phyloP scores from a whole-genome alignment of 2,888 invertebrate genomes.

The Pelosia muscerda region DNA sequence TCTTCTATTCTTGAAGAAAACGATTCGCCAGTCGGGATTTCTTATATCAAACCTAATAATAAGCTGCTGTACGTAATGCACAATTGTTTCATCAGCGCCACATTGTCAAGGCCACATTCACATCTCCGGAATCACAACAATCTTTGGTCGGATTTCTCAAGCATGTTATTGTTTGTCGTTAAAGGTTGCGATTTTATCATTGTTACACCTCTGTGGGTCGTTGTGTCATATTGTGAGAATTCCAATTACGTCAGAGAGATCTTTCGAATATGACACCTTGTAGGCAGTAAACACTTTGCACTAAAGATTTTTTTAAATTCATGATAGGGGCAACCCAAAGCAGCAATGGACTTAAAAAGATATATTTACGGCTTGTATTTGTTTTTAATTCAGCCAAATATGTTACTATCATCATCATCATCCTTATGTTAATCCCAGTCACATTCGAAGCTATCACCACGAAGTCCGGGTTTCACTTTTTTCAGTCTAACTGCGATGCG shows the following conservation, averaged over 20 bases:
- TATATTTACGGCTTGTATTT: no score
- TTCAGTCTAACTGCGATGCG: no score
- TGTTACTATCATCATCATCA: no score
- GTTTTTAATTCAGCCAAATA: not conserved
- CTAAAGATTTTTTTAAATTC: no score
- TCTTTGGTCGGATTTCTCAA: not conserved
- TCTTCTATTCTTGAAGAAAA: no score
- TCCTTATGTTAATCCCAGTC: no score
- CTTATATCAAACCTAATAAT: not conserved
- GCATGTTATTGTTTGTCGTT: not conserved
- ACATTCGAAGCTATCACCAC: no score
- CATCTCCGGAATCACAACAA: not conserved
- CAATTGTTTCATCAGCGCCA: not conserved
- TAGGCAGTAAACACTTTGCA: no score
- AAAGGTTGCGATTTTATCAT: not conserved
- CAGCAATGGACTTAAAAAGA: no score
- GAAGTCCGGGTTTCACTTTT: no score
- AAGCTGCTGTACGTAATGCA: not conserved
- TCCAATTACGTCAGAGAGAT: not conserved
- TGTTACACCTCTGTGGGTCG: not conserved
- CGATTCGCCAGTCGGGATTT: no score
- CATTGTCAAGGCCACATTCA: not conserved
- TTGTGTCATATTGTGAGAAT: not conserved
- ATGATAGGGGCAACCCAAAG: no score
- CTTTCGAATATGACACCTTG: not conserved